Percentiles rank a stretch among this genome's conserved stretches.
Conservation (phyloP, 2,888 invertebrate genomes). For the Sminthurides aquaticus region DNA sequence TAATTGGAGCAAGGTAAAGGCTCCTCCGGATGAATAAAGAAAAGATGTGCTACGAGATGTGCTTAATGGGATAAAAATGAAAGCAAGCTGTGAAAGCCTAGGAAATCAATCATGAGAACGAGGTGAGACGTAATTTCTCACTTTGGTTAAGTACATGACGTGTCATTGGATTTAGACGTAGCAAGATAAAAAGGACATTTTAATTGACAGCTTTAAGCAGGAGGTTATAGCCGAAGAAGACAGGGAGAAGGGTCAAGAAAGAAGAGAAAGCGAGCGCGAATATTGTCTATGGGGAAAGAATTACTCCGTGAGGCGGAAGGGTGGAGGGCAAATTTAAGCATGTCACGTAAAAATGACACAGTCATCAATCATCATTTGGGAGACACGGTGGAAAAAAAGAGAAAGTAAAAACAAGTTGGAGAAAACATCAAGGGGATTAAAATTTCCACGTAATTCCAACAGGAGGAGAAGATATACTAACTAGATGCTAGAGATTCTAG, state of each 20-base stretch:
- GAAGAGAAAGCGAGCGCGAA: background rate
- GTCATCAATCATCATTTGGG: slow-evolving; percentile 17
- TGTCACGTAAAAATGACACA: slow-evolving; percentile 4
- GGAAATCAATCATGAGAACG: background rate
- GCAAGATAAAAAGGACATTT: background rate
- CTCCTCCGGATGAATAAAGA: background rate
- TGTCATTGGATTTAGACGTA: background rate
- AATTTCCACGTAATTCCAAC: too few relatives aligned
- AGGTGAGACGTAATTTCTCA: background rate
- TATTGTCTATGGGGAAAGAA: background rate
- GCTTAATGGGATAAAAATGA: background rate
- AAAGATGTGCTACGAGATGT: background rate
- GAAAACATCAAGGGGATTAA: background rate
- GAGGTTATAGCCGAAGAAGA: background rate
- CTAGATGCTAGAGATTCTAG: too few relatives aligned
- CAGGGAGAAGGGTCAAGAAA: background rate
- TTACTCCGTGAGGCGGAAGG: too few relatives aligned
- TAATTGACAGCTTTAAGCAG: background rate
- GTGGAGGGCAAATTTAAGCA: background rate
- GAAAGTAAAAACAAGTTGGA: background rate
- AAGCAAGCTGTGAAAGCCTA: background rate
- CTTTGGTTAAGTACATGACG: background rate
- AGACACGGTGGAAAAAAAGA: background rate
- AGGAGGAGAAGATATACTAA: too few relatives aligned
- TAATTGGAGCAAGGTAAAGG: background rate